Base-by-base conservation (phyloP, 2,113 vertebrate species). In the Python bivittatus region DNA sequence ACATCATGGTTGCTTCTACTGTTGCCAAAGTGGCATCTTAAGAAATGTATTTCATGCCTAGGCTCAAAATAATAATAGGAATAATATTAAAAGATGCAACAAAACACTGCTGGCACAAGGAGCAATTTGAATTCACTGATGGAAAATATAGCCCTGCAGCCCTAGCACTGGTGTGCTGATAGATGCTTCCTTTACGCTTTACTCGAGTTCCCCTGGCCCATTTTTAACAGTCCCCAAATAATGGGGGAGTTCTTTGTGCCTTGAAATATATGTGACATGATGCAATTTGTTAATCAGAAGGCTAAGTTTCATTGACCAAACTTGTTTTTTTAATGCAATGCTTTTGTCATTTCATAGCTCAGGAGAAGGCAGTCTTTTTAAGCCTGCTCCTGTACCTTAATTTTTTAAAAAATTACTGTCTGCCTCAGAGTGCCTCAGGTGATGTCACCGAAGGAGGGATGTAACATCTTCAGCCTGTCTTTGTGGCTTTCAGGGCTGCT, bases 81-180 rank as follows among this genome's bases (percentile, higher is more conserved):
- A 53, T 54, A 29, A 53, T 86, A 95, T 97, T 97, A 96, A 97
- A 97, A 96, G 96, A 93, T 96, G 96, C 95, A 95, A 94, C 38
- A 23, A 94, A 96, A 96, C 89, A 96, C 94, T 96, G 96, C 97
- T 95, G 93, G 95, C 94, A 92, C 89, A 86, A 96, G 93, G 97
- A 98, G 95, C 96, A 97, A 97, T 97, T 93, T 97, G 94, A 97
- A 97, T 97, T 96, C 96, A 94, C 93, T 96, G 95, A 96, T 97
- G 94, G 96, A 96, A 96, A 97, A 97, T 95, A 88, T 85, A 95
- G 92, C 93, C 93, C 91, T 94, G 91, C 92, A 95, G 94, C 91
- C 93, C 95, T 93, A 93, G 90, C 92, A 96, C 96, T 97, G 95
- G 64, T 93, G 87, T 93, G 93, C 72, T 92, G 93, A 84, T 95